Evolutionary conservation across 2,888 invertebrate species (phyloP).

Genomic region (Nowickia ferox): DNA sequence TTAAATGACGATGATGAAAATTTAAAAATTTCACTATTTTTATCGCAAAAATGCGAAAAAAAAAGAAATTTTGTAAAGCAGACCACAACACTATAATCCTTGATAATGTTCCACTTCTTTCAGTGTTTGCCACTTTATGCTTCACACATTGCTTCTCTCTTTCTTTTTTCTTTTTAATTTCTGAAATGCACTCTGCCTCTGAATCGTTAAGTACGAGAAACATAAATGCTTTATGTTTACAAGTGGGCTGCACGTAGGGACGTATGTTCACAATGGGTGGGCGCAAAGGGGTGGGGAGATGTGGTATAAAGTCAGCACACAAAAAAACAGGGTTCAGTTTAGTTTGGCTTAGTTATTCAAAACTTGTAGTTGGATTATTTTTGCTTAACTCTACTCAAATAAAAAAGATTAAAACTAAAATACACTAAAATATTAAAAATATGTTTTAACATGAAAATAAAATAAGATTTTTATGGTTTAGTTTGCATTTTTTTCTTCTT

Average conservation of each 20-base stretch:
- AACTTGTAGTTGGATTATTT: conserved; percentile 67
- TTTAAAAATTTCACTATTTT: conserved; percentile 52
- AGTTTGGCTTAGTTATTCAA: conserved; percentile 65
- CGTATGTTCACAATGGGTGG: neutral
- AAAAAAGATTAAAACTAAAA: conserved; percentile 5
- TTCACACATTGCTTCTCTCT: neutral
- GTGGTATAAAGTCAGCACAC: neutral
- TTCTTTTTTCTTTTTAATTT: neutral
- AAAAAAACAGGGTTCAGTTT: conserved; percentile 28
- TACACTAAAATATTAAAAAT: conserved; percentile 20
- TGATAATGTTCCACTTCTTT: conserved; percentile 62
- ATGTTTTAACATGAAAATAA: conserved; percentile 20
- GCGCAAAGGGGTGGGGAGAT: neutral
- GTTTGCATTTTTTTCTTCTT: conserved; percentile 1
- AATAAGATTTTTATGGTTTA: conserved; percentile 47
- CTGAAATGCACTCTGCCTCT: neutral
- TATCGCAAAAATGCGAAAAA: conserved; percentile 44
- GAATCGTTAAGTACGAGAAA: neutral
- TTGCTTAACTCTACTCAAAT: conserved; percentile 33
- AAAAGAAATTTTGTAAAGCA: conserved; percentile 37
- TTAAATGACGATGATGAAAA: conserved; percentile 28
- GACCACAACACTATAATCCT: conserved; percentile 66
- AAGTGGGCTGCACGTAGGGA: conserved; percentile 12
- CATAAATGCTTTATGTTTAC: conserved; percentile 31
- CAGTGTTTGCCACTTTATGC: conserved; percentile 14